Evolutionary conservation across 2,888 invertebrate species (phyloP).

Genomic region (Limnephilus lunatus): DNA sequence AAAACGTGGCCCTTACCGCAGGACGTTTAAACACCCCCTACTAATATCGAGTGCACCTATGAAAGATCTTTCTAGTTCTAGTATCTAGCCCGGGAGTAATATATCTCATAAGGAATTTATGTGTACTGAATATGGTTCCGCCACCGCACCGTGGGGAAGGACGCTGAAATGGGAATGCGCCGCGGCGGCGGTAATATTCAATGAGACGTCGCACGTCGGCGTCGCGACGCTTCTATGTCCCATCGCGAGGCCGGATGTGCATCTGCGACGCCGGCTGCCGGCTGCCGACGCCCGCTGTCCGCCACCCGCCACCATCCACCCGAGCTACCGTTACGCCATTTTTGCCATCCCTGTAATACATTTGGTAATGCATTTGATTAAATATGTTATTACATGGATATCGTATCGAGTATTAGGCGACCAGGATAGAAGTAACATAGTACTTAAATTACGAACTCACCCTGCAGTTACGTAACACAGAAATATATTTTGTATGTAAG

Average conservation of each 20-base stretch:
- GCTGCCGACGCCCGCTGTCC: neutral
- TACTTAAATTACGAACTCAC: too few relatives aligned
- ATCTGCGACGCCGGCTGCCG: constrained; percentile 4
- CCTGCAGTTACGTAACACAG: too few relatives aligned
- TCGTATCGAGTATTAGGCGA: too few relatives aligned
- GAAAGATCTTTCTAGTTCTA: constrained; percentile 31
- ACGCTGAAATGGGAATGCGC: constrained; percentile 51
- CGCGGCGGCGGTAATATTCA: constrained; percentile 52
- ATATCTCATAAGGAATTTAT: constrained; percentile 57
- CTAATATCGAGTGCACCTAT: constrained; percentile 35
- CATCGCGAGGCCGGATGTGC: constrained; percentile 46
- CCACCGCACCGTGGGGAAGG: constrained; percentile 29
- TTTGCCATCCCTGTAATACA: neutral
- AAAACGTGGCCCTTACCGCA: neutral
- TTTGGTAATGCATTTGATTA: too few relatives aligned
- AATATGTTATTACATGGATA: too few relatives aligned
- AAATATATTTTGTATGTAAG: too few relatives aligned
- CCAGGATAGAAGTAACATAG: too few relatives aligned
- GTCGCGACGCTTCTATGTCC: constrained; percentile 43
- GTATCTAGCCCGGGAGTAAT: constrained; percentile 26
- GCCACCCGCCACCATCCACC: neutral
- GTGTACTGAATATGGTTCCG: constrained; percentile 43
- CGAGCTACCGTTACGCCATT: neutral
- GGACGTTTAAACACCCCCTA: neutral
- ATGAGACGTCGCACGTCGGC: constrained; percentile 53